Conservation (phyloP, 2,888 invertebrate genomes). For the Cordilura impudica region DNA sequence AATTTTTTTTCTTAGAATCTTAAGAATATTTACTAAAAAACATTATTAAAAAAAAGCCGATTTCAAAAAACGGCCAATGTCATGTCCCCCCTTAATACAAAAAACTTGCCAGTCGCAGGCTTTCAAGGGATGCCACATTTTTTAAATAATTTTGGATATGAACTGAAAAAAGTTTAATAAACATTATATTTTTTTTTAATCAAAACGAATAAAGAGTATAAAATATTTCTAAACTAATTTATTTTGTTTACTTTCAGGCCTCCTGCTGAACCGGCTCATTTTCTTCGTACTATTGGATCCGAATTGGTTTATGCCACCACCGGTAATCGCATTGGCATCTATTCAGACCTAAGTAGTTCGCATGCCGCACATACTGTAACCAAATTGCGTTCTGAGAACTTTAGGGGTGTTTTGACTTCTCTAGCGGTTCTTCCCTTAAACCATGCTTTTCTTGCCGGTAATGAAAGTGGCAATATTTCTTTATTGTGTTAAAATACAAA, state of each 20-base stretch:
- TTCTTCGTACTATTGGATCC: constrained; percentile 87
- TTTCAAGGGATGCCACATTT: too few species aligned
- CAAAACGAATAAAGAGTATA: too few species aligned
- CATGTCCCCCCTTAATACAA: too few species aligned
- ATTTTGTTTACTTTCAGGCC: constrained; percentile 87
- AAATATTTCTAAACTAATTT: too few species aligned
- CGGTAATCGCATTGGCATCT: constrained; percentile 93
- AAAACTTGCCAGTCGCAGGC: too few species aligned
- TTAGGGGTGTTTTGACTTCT: constrained; percentile 93
- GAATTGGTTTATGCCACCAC: constrained; percentile 95
- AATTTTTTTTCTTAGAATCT: too few species aligned
- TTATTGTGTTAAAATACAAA: constrained; percentile 84
- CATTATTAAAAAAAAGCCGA: too few species aligned
- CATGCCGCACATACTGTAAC: constrained; percentile 90
- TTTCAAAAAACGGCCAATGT: too few species aligned
- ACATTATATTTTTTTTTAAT: too few species aligned
- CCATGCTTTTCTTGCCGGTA: constrained; percentile 91
- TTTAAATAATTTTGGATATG: too few species aligned
- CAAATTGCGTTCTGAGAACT: constrained; percentile 91
- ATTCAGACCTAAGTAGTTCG: constrained; percentile 82
- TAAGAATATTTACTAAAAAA: too few species aligned
- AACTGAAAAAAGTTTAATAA: too few species aligned
- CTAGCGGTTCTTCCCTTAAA: constrained; percentile 94
- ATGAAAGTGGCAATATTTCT: constrained; percentile 92
- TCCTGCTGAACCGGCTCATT: constrained; percentile 94